Base-by-base conservation (phyloP, 2,797 vertebrate genomes). In the Alosa sapidissima region DNA sequence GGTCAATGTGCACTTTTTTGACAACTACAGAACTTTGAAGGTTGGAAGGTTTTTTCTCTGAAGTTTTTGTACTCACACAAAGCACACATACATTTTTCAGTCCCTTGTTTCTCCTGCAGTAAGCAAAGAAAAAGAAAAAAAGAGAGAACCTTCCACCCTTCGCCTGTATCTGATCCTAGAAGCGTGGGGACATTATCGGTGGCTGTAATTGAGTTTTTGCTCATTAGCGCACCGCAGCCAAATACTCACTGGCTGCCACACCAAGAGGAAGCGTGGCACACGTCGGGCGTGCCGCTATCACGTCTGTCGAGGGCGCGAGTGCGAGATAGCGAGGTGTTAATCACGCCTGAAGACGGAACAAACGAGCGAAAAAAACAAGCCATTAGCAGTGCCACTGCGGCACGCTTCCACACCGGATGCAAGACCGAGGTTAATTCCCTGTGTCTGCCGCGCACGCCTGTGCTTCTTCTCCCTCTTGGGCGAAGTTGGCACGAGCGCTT, bases 361-460 rank as follows among this genome's bases (percentile, higher is more conserved):
- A 78, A 78, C 11, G 14, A 47, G 41, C 1, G 72, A 14, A 41
- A 72, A 78, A 78, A 78, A 78, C 72, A 78, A 78, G 72, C 72
- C 72, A 78, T 47, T 78, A 78, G 72, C 72, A 0, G 4, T 13
- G 33, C 1, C 1, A 13, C 68, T 75, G 33, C 36, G 0, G 13
- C 36, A 7, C 68, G 21, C 72, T 47, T 47, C 7, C 41, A n/a
- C 72, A 78, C 41, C 36, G 47, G 16, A 45, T 45, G 72, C 14
- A 36, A 78, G 68, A 16, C 68, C 6, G 41, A 78, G 72, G 72
- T 78, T 45, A 78, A 78, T 78, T 45, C 16, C 41, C 7, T 1
- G 36, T 78, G 72, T 78, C 72, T 47, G 8, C 2, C 16, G 72
- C 41, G n/a, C 58, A 2, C 41, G 6, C 3, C 5, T 45, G 36